Evolutionary conservation across 2,113 vertebrate genomes (phyloP).

Genomic region (Tupaia chinensis): DNA sequence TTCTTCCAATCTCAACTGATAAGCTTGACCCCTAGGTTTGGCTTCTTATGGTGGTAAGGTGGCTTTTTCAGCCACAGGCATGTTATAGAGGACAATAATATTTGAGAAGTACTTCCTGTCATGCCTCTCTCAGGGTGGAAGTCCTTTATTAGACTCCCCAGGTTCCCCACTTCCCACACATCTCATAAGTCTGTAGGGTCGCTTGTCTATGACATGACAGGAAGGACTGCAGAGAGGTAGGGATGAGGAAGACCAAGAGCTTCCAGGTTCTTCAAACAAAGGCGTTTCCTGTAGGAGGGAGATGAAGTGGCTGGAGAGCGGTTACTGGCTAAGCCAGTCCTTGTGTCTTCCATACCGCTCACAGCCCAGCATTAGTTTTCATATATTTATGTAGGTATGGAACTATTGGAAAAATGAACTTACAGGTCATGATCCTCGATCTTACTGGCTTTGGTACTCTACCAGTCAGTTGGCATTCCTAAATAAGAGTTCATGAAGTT

Average conservation of each 20-base stretch:
- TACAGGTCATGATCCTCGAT: neutral
- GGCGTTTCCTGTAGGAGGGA: neutral
- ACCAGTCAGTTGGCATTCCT: slow-evolving; percentile 26
- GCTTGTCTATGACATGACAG: neutral
- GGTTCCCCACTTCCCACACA: neutral
- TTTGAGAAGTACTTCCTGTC: neutral
- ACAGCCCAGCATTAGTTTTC: neutral
- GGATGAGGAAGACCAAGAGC: neutral
- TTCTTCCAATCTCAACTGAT: neutral
- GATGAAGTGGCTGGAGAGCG: neutral
- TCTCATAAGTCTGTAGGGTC: neutral
- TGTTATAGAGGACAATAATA: neutral
- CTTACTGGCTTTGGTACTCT: slow-evolving; percentile 49
- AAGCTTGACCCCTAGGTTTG: neutral
- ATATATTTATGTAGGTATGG: neutral
- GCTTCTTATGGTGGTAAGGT: neutral
- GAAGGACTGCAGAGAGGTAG: neutral
- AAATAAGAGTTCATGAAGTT: neutral
- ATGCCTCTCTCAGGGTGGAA: neutral
- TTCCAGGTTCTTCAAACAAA: neutral
- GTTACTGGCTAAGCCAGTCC: neutral
- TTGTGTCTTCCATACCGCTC: neutral
- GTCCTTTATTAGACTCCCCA: neutral
- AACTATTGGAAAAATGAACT: slow-evolving; percentile 6
- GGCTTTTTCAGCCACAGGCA: neutral